Evolutionary conservation across 2,797 vertebrate species (phyloP), one percentile per base, ranked within the genome.

Genomic region (Lindbergichthys nudifrons): DNA sequence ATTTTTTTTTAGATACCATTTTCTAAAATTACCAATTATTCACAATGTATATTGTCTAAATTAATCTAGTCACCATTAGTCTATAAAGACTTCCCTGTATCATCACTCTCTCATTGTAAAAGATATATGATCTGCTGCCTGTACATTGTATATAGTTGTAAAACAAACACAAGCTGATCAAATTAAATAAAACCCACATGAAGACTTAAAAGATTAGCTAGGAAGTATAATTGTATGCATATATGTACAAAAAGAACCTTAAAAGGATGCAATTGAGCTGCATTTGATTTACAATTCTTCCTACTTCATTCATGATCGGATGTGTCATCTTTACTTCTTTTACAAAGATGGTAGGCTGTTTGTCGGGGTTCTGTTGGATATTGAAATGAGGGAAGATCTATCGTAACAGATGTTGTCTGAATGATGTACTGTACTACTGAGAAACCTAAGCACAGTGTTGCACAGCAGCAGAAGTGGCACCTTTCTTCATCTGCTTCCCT

Each of bases 101-200:
- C 92, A 90, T 92, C 93, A 89, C 90, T 92, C 90, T 89, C 88
- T 91, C 77, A 83, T 87, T 90, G 92, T 92, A 89, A 93, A 92
- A 92, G 91, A 90, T 94, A 92, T 94, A 93, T 92, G 88, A 93
- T 94, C 94, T 94, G 94, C 93, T 95, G 92, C 94, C 93, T 96
- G 95, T 96, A 95, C 92, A 95, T 95, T 96, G 95, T 96, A 95
- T 93, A 96, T 96, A 96, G 92, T 94, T 96, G 94, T 96, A 95
- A 95, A 96, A 94, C 88, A 89, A 91, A 88, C 86, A 48, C 90
- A 83, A 92, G 87, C 89, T 91, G 93, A 93, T 94, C 89, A 92
- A 92, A 94, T 92, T 89, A 95, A 95, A 92, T 94, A 91, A 94
- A 93, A 90, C 89, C 86, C 87, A 92, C 88, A 85, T 90, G 86